Conservation (phyloP, 2,797 vertebrate genomes). For the Lophotriccus pileatus region DNA sequence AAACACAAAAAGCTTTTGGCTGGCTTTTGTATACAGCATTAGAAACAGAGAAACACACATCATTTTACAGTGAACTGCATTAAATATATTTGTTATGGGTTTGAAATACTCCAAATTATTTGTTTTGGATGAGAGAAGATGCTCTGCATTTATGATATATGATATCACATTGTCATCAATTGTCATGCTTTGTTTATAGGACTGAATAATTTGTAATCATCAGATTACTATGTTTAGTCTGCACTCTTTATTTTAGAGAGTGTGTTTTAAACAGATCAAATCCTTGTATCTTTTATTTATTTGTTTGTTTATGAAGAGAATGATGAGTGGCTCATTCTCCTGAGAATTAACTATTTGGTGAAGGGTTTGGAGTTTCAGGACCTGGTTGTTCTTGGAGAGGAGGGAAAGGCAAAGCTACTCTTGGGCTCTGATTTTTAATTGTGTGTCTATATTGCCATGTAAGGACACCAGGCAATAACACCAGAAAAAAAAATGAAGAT, state of each 20-base stretch:
- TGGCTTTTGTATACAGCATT: slow-evolving; percentile 17
- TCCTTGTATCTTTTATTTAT: slow-evolving; percentile 38
- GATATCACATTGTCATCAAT: slow-evolving; percentile 60
- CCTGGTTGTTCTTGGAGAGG: not conserved
- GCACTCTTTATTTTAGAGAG: slow-evolving; percentile 14
- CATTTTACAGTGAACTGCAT: slow-evolving; percentile 38
- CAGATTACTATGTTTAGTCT: slow-evolving; percentile 69
- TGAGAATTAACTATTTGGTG: slow-evolving; percentile 19
- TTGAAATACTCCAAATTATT: slow-evolving; percentile 50
- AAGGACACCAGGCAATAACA: not conserved
- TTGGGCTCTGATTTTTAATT: not conserved
- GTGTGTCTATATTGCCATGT: not conserved
- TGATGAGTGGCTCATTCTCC: not conserved
- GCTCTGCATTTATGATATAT: slow-evolving; percentile 41
- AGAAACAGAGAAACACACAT: slow-evolving; percentile 40
- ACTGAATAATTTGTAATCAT: slow-evolving; percentile 68
- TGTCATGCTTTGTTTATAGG: slow-evolving; percentile 68
- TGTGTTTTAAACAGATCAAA: slow-evolving; percentile 22
- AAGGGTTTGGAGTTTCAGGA: not conserved
- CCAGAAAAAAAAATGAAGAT: not conserved
- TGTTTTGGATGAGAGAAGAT: slow-evolving; percentile 36
- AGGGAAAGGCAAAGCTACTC: not conserved
- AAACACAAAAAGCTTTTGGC: slow-evolving; percentile 37
- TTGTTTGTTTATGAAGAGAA: slow-evolving; percentile 43
- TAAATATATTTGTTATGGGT: slow-evolving; percentile 39